A percentile compares a stretch with the other conserved stretches of the same genome.
Conservation (phyloP, 2,113 vertebrate genomes). For the Trematocara variabile region DNA sequence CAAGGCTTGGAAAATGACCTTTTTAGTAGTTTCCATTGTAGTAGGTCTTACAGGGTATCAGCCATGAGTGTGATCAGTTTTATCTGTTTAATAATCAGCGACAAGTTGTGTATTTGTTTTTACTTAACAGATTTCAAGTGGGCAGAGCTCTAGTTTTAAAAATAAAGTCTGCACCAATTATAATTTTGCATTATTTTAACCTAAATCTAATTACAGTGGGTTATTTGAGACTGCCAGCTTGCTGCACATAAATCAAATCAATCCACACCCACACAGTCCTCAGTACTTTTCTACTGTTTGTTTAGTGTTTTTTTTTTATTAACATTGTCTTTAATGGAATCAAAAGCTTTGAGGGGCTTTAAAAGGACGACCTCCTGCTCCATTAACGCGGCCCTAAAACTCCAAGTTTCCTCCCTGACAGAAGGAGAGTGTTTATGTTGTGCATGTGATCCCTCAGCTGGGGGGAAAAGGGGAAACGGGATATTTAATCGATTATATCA, state of each 20-base stretch:
- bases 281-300: background rate
- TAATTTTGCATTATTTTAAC: background rate
- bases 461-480: background rate
- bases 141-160: background rate
- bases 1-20: background rate
- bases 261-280: background rate
- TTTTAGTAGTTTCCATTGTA: background rate
- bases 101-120: background rate
- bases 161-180: background rate
- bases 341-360: background rate
- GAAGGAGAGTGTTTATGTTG: background rate
- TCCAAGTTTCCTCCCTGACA: background rate
- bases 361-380: background rate
- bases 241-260: background rate
- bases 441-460: background rate
- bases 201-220: background rate
- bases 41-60: background rate
- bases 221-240: background rate
- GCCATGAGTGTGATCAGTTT: background rate
- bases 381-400: background rate
- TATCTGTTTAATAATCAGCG: background rate
- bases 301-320: background rate
- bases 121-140: background rate
- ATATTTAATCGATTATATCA: background rate
- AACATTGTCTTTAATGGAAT: background rate